Conservation (phyloP, 1,140 invertebrate species). For the Popillia japonica region DNA sequence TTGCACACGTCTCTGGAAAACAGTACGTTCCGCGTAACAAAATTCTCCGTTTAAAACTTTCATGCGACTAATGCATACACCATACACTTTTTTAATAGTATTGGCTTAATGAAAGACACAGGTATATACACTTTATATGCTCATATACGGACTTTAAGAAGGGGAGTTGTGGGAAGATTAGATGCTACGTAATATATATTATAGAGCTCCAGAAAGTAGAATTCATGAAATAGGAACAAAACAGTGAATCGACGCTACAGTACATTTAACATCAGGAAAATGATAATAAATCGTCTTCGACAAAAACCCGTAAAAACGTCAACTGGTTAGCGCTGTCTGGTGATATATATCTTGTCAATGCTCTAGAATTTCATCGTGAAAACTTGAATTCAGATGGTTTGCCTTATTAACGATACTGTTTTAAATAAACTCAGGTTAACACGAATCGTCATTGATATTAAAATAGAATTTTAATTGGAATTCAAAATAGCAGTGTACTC, state of each 20-base stretch:
- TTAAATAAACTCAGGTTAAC: no score
- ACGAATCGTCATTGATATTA: no score
- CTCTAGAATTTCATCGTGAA: neutral
- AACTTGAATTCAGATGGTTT: no score
- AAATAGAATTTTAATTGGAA: no score
- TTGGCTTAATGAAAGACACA: neutral
- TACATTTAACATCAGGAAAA: slow-evolving; percentile 26
- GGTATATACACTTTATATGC: no score
- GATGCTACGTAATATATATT: neutral
- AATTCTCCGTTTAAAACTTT: neutral
- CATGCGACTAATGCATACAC: neutral
- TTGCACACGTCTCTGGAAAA: slow-evolving; percentile 36
- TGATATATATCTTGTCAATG: slow-evolving; percentile 19
- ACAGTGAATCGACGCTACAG: slow-evolving; percentile 1
- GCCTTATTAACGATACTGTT: no score
- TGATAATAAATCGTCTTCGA: slow-evolving; percentile 18
- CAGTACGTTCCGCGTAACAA: neutral
- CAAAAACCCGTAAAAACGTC: neutral
- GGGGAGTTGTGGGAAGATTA: neutral
- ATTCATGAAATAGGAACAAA: slow-evolving; percentile 20
- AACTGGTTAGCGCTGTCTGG: neutral
- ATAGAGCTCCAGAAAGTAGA: neutral
- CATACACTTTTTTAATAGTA: neutral
- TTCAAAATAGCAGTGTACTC: no score
- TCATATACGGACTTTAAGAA: neutral